Evolutionary conservation across 2,888 invertebrate genomes (phyloP).

Genomic region (Rhagonycha fulva): DNA sequence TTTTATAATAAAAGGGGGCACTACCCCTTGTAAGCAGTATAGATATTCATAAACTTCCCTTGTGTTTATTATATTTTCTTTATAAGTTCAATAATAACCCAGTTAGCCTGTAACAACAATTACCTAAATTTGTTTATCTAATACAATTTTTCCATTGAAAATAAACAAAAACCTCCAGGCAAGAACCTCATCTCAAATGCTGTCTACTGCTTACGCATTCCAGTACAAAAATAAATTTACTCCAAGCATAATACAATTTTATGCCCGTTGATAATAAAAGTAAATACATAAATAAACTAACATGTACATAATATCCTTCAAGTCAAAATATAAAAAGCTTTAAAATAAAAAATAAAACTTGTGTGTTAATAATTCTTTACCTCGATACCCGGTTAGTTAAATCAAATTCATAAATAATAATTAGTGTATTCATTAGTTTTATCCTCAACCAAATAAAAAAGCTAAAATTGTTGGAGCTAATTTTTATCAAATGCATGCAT

Average conservation of each 20-base stretch:
- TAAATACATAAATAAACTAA: not conserved
- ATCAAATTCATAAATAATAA: conserved; percentile 21
- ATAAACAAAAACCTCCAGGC: not conserved
- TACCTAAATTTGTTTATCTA: not conserved
- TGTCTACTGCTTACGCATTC: not conserved
- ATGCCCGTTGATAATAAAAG: not conserved
- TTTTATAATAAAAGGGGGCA: too few species aligned
- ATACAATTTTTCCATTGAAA: not conserved
- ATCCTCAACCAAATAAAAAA: conserved; percentile 43
- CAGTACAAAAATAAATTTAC: not conserved
- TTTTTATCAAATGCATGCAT: conserved; percentile 12
- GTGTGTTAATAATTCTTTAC: not conserved
- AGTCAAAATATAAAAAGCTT: not conserved
- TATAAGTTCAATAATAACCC: not conserved
- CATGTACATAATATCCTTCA: not conserved
- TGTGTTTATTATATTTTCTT: not conserved
- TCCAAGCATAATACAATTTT: not conserved
- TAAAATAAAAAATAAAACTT: not conserved
- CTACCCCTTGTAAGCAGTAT: too few species aligned
- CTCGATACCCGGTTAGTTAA: conserved; percentile 4
- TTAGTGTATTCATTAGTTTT: conserved; percentile 56
- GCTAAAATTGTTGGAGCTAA: conserved; percentile 21
- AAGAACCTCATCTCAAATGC: not conserved
- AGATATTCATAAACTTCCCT: not conserved
- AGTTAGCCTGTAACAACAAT: not conserved